These are phyloP conservation scores for Sepioteuthis lessoniana DNA, from an alignment of 2,888 invertebrate species.

Conservation along the genomic window DNA sequence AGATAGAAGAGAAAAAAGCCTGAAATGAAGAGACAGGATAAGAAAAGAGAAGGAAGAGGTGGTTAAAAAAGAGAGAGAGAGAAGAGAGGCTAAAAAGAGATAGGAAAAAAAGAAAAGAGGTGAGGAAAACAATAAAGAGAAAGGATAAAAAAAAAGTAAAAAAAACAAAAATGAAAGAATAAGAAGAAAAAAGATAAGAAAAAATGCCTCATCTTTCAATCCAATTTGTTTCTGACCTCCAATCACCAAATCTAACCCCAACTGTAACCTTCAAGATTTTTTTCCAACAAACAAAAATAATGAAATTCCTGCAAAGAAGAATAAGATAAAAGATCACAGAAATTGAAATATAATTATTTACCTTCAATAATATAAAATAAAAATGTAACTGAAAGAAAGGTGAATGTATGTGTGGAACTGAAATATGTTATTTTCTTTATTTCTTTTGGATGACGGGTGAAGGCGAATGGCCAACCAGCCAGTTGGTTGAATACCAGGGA, in stretches of 20 bases:
- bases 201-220: no score
- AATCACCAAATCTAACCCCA: not conserved
- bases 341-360: not conserved
- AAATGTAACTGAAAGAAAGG: not conserved
- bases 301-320: not conserved
- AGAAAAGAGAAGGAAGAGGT: no score
- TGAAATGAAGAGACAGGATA: no score
- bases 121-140: no score
- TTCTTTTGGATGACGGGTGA: not conserved
- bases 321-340: not conserved
- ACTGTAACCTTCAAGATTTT: not conserved
- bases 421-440: not conserved
- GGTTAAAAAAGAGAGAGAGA: no score
- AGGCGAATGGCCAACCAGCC: not conserved
- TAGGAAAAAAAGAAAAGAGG: no score
- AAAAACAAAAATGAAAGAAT: no score
- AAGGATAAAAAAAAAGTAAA: no score
- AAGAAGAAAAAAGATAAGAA: no score
- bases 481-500: not conserved
- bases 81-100: no score
- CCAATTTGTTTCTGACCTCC: not conserved
- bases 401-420: not conserved
- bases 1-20: no score
- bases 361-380: not conserved
- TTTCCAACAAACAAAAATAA: not conserved